Conservation (phyloP, 1,140 invertebrate species). For the Cydia fagiglandana region DNA sequence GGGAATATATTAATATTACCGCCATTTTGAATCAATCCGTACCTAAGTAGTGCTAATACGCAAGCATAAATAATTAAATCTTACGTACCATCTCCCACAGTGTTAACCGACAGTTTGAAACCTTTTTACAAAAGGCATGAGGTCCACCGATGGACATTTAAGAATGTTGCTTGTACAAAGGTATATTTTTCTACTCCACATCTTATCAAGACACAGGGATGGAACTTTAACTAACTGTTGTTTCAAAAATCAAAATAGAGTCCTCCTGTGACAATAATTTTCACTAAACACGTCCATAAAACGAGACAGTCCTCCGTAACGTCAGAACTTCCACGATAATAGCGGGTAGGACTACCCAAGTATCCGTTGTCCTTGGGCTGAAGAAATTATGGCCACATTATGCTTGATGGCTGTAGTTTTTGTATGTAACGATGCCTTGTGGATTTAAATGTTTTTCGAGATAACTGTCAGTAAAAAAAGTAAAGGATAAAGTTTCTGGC, state of each 20-base stretch:
- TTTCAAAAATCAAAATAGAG: slow-evolving; percentile 22
- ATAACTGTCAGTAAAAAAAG: not conserved
- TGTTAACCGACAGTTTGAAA: too few species aligned
- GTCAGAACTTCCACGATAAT: slow-evolving; percentile 54
- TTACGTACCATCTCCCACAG: too few species aligned
- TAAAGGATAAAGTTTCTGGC: not conserved
- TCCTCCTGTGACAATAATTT: slow-evolving; percentile 51
- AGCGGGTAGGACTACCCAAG: slow-evolving; percentile 40
- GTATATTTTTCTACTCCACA: too few species aligned
- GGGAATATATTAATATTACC: too few species aligned
- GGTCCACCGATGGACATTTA: too few species aligned
- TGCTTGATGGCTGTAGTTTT: slow-evolving; percentile 49
- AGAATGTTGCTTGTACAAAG: too few species aligned
- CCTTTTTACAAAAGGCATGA: too few species aligned
- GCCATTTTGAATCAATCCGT: too few species aligned
- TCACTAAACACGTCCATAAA: slow-evolving; percentile 55
- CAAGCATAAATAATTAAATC: too few species aligned
- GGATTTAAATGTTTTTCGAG: slow-evolving; percentile 25
- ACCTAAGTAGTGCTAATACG: too few species aligned
- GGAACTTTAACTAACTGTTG: not conserved
- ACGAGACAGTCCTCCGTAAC: slow-evolving; percentile 55
- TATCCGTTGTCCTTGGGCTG: slow-evolving; percentile 46
- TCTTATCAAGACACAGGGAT: too few species aligned
- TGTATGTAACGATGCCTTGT: slow-evolving; percentile 38
- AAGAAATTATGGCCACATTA: slow-evolving; percentile 52